Conservation (phyloP, 2,113 vertebrate species). For the Sinocyclocheilus anshuiensis region DNA sequence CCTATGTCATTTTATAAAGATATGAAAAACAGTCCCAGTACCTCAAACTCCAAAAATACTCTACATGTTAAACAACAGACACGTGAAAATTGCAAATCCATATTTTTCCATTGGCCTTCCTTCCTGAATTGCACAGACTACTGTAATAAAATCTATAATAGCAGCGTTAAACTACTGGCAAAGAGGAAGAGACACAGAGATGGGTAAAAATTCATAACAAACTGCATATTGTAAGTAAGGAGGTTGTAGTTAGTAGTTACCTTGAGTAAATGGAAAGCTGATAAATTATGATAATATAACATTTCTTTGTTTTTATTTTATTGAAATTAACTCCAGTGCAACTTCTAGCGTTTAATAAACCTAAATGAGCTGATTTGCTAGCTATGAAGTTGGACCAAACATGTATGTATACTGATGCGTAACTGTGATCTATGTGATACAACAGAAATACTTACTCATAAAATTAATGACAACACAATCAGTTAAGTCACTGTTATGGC, state of each 20-base stretch:
- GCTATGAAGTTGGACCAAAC: not conserved
- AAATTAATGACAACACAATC: no score
- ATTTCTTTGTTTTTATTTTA: no score
- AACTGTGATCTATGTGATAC: no score
- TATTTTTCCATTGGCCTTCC: slow-evolving; percentile 23
- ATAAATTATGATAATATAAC: no score
- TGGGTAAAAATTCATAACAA: not conserved
- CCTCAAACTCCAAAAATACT: not conserved
- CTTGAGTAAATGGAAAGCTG: not conserved
- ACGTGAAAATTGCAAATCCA: not conserved
- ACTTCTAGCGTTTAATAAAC: not conserved
- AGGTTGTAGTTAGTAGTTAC: not conserved
- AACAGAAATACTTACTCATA: no score
- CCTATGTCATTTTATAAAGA: slow-evolving; percentile 26
- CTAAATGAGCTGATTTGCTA: not conserved
- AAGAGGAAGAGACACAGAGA: not conserved
- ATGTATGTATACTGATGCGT: no score
- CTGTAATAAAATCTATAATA: slow-evolving; percentile 10
- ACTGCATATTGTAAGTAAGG: not conserved
- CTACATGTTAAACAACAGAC: slow-evolving; percentile 8
- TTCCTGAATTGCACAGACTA: not conserved
- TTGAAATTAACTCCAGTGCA: no score
- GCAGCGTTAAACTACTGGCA: not conserved
- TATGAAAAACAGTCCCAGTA: slow-evolving; percentile 16
- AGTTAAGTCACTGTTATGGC: no score